Evolutionary conservation across 2,888 invertebrate genomes (phyloP).

Genomic region (Meiosimyza decipiens): DNA sequence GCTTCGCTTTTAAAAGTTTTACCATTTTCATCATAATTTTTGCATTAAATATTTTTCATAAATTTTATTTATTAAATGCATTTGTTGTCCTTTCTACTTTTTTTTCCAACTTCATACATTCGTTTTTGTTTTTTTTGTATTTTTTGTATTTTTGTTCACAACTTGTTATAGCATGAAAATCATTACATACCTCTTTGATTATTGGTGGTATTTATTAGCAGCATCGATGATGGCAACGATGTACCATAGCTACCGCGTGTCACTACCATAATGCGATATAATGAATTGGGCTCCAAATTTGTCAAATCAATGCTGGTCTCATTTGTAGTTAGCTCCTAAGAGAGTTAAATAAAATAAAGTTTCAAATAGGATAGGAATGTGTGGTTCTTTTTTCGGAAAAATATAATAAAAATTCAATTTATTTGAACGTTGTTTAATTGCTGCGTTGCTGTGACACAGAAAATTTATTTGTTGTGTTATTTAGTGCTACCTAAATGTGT

Average conservation of each 20-base stretch:
- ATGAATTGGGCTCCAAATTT: constrained; percentile 74
- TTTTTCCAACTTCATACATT: neutral
- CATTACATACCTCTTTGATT: neutral
- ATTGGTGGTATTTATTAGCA: constrained; percentile 77
- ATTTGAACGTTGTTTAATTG: constrained; percentile 24
- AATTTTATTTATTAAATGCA: too few relatives aligned
- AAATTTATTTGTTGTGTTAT: constrained; percentile 10
- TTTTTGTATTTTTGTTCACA: constrained; percentile 6
- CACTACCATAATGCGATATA: constrained; percentile 85
- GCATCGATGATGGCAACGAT: constrained; percentile 83
- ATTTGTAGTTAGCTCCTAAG: constrained; percentile 77
- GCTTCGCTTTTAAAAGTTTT: too few relatives aligned
- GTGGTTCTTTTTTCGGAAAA: constrained; percentile 40
- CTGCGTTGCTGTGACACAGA: constrained; percentile 16
- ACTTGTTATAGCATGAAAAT: neutral
- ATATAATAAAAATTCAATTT: constrained; percentile 39
- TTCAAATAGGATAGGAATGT: neutral
- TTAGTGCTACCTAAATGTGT: constrained; percentile 22
- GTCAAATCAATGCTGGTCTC: constrained; percentile 73
- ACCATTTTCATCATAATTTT: too few relatives aligned
- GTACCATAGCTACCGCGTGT: constrained; percentile 81
- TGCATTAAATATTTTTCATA: too few relatives aligned
- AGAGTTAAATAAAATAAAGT: constrained; percentile 29
- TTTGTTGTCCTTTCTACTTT: too few relatives aligned
- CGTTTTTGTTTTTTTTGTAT: neutral